These are phyloP conservation scores for Sarcophaga peregrina DNA, from an alignment of 1,140 invertebrate genomes.

Conservation along the genomic window DNA sequence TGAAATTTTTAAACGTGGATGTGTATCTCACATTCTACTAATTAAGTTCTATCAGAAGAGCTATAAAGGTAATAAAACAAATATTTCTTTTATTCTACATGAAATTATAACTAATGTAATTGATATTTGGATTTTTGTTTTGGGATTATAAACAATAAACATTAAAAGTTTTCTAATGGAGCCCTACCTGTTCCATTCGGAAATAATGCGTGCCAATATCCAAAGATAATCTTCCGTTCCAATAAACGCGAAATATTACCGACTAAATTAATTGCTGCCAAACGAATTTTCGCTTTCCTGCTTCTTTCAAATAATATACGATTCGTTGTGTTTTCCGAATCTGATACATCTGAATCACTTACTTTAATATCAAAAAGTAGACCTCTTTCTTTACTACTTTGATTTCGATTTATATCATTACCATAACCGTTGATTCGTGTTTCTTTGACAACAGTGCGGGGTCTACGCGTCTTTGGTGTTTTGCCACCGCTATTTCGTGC, in stretches of 20 bases:
- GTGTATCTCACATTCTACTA: no score
- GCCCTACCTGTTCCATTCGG: conserved; percentile 59
- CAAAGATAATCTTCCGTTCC: conserved; percentile 72
- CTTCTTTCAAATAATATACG: conserved; percentile 46
- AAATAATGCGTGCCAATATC: conserved; percentile 78
- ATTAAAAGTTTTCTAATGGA: background rate
- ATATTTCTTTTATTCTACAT: no score
- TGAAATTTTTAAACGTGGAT: no score
- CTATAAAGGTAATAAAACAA: no score
- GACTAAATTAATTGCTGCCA: conserved; percentile 69
- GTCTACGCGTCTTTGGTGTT: conserved; percentile 59
- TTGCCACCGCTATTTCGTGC: conserved; percentile 62
- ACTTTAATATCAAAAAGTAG: conserved; percentile 56
- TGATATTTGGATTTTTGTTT: no score
- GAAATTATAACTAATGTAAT: no score
- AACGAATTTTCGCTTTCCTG: conserved; percentile 53
- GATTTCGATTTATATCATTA: conserved; percentile 48
- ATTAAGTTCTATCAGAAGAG: no score
- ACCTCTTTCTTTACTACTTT: background rate
- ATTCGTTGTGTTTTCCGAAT: conserved; percentile 60
- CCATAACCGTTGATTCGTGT: conserved; percentile 50
- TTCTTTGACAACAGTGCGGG: conserved; percentile 48
- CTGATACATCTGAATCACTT: conserved; percentile 70
- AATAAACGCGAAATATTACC: conserved; percentile 62
- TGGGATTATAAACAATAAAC: no score